Base-by-base conservation (phyloP, 2,888 invertebrate genomes). In the Drosophila monieri region DNA sequence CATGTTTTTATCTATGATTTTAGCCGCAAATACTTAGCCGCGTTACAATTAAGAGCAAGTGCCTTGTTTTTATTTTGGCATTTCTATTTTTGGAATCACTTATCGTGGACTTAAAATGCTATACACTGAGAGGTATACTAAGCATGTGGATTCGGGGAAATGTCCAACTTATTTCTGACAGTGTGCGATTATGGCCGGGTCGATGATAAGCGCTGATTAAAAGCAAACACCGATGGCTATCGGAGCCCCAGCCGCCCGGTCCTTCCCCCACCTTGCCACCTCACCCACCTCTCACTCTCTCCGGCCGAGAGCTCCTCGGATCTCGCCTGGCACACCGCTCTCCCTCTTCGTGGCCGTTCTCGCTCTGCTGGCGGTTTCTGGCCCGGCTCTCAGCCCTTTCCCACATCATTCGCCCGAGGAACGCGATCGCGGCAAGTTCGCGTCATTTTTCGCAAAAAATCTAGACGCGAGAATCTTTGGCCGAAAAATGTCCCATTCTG, bases 151-250 rank as follows among this genome's bases (percentile, higher is more conserved):
- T 39, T 3, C 8, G 8, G 1, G 14, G 2, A 5, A 39, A 35
- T 35, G n/a, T 35, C 4, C 6, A n/a, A 35, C 14, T n/a, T 14
- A 15, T 58, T 44, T 61, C 21, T 39, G 21, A 46, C 60, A 61
- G 61, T 49, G 49, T 61, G 48, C 41, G 67, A 64, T 83, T 76
- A 77, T 86, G 80, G 73, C 59, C 23, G 60, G 43, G 37, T 15
- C 68, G 66, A 81, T 80, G 77, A 72, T 80, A 77, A 73, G 74
- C 62, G 55, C 51, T 60, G 72, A 72, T 72, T 69, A 72, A 72
- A 72, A 48, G 56, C 56, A 72, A 72, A 73, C 37, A 73, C 27
- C 52, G 72, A 72, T 72, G 67, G 72, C 56, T 67, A 72, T 72
- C 73, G 59, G 39, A 52, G 23, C 25, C 14, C 18, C 49, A 15